Evolutionary conservation across 2,888 invertebrate species (phyloP).

Genomic region (Temnothorax unifasciatus): DNA sequence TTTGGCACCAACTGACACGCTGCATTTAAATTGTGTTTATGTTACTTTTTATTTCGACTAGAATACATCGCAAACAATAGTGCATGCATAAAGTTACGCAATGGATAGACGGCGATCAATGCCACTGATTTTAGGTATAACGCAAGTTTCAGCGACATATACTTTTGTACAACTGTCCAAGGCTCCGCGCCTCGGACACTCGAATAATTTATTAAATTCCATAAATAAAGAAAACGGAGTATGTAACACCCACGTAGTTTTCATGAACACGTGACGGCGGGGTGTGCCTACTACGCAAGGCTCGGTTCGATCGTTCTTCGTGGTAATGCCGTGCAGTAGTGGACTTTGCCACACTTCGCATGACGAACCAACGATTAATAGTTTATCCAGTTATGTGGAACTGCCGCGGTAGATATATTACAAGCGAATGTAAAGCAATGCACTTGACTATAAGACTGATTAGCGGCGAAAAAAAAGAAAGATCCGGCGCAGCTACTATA

Average conservation of each 20-base stretch:
- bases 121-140: slow-evolving; percentile 20
- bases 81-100: slow-evolving; percentile 6
- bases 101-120: slow-evolving; percentile 7
- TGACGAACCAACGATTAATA: slow-evolving; percentile 61
- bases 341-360: slow-evolving; percentile 44
- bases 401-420: slow-evolving; percentile 26
- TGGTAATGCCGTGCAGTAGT: neutral
- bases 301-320: slow-evolving; percentile 57
- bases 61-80: neutral
- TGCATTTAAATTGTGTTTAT: neutral
- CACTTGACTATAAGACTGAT: slow-evolving; percentile 34
- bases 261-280: slow-evolving; percentile 16
- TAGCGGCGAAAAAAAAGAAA: neutral
- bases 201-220: slow-evolving; percentile 38
- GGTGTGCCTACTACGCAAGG: slow-evolving; percentile 19
- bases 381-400: slow-evolving; percentile 62
- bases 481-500: neutral
- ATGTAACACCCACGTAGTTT: slow-evolving; percentile 18
- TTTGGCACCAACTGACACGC: slow-evolving; percentile 1
- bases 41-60: slow-evolving; percentile 3
- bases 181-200: slow-evolving; percentile 12
- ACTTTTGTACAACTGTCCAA: slow-evolving; percentile 20
- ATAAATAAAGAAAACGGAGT: slow-evolving; percentile 25
- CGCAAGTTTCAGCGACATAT: slow-evolving; percentile 28
- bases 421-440: slow-evolving; percentile 30